Evolutionary conservation across 2,888 invertebrate genomes (phyloP), one percentile per base, ranked within the genome.

Genomic region (Podabrus alpinus): DNA sequence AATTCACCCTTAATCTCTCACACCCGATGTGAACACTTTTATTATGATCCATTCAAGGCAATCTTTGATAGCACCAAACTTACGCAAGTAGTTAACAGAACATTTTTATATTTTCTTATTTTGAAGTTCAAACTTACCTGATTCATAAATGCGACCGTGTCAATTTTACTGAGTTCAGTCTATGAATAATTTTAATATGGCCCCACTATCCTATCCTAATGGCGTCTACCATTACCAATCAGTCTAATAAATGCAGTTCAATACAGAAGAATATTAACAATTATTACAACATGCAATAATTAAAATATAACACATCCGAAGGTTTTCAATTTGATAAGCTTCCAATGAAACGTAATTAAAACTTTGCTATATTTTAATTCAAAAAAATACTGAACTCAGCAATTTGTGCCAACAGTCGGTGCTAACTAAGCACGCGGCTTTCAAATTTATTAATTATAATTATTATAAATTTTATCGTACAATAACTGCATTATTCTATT

Each of bases 21-120:
- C 74, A 75, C 77, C 73, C 72, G 79, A 79, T 80, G 80, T 80
- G 76, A 79, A 77, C 78, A 78, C 75, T 72, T 74, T 73, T 77
- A 74, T 73, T 75, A 73, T 77, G 71, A 80, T 81, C 83, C 82
- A 82, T 82, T 82, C 86, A 86, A 83, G 87, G 86, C 86, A 86
- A 84, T 84, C 86, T 84, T 86, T 82, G 80, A 82, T 87, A 87
- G 87, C 87, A 87, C 87, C 87, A 87, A 85, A 85, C 86, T 86
- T 86, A 86, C 84, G 85, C 86, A 86, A 84, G 85, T 86, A 86
- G 85, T 85, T 86, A 86, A 87, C 86, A 87, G 86, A 82, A 85
- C 83, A 80, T 78, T 77, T 81, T 79, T 75, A 71, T 77, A 70
- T 68, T 82, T 82, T 82, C 84, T 83, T 83, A 84, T 82, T 82